These are phyloP conservation scores for Herpetotheres cachinnans DNA, from an alignment of 2,113 vertebrate species.

Conservation along the genomic window DNA sequence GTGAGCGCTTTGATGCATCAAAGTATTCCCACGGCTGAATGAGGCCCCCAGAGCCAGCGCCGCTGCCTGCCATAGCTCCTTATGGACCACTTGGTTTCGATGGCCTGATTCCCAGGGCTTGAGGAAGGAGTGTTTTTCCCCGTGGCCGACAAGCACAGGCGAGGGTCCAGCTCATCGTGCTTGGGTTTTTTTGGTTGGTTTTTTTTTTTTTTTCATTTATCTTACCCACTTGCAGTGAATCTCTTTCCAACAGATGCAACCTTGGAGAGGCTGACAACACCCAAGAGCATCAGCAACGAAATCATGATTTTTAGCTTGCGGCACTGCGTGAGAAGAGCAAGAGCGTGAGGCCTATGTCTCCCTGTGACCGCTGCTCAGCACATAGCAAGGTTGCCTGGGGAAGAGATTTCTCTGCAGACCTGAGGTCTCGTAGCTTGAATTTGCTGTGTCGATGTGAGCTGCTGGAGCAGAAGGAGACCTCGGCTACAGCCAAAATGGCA, in stretches of 20 bases:
- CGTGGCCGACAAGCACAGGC: background rate
- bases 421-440: background rate
- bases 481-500: background rate
- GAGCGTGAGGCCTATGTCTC: rapidly evolving
- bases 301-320: background rate
- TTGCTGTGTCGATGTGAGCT: background rate
- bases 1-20: background rate
- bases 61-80: rapidly evolving
- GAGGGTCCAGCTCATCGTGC: background rate
- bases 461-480: background rate
- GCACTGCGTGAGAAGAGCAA: background rate
- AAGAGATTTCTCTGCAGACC: background rate
- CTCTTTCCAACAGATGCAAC: background rate
- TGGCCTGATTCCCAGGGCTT: background rate
- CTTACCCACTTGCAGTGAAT: too few species aligned
- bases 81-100: background rate
- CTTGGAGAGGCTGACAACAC: background rate
- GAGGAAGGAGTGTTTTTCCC: background rate
- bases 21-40: rapidly evolving
- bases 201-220: background rate
- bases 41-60: background rate
- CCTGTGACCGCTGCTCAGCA: background rate
- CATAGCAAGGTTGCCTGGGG: background rate
- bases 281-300: background rate
- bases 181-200: background rate